Conservation (phyloP, 2,888 invertebrate species). For the Agonopterix heracliana region DNA sequence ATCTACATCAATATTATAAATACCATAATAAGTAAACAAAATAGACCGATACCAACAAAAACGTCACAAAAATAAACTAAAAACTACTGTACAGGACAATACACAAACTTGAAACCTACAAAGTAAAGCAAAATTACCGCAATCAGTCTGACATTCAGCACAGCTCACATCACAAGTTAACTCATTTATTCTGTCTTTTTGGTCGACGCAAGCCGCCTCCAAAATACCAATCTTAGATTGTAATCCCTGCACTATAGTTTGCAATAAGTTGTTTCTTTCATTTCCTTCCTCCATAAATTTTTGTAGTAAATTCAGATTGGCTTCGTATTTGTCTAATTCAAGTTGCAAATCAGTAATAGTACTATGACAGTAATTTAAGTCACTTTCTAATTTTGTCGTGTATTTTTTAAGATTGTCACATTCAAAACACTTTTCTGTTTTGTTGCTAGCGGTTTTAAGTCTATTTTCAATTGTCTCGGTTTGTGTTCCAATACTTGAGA, state of each 20-base stretch:
- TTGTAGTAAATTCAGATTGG: slow-evolving; percentile 41
- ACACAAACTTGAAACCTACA: slow-evolving; percentile 16
- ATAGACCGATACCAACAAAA: slow-evolving; percentile 10
- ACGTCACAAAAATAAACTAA: slow-evolving; percentile 11
- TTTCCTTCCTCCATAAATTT: slow-evolving; percentile 37
- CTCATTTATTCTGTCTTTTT: slow-evolving; percentile 31
- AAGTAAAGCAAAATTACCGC: slow-evolving; percentile 30
- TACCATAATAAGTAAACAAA: too few relatives aligned
- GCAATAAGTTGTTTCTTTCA: slow-evolving; percentile 34
- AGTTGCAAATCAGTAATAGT: slow-evolving; percentile 34
- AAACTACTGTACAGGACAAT: slow-evolving; percentile 9
- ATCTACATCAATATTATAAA: too few relatives aligned
- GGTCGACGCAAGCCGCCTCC: slow-evolving; percentile 36
- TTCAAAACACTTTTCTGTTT: slow-evolving; percentile 37
- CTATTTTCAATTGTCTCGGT: slow-evolving; percentile 27
- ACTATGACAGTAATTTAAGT: slow-evolving; percentile 27
- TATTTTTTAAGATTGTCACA: slow-evolving; percentile 36
- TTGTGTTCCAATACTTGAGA: neutral
- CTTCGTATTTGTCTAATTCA: slow-evolving; percentile 43
- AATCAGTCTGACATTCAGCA: slow-evolving; percentile 37
- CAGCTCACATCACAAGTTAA: slow-evolving; percentile 27
- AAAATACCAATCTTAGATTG: slow-evolving; percentile 35
- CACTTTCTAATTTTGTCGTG: slow-evolving; percentile 37
- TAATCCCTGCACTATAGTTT: slow-evolving; percentile 34
- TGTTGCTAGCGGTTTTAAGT: slow-evolving; percentile 13